Percentiles rank a stretch among this genome's conserved stretches.
phyloP scores from a whole-genome alignment of 2,113 vertebrate species.

The Pedetes capensis region DNA sequence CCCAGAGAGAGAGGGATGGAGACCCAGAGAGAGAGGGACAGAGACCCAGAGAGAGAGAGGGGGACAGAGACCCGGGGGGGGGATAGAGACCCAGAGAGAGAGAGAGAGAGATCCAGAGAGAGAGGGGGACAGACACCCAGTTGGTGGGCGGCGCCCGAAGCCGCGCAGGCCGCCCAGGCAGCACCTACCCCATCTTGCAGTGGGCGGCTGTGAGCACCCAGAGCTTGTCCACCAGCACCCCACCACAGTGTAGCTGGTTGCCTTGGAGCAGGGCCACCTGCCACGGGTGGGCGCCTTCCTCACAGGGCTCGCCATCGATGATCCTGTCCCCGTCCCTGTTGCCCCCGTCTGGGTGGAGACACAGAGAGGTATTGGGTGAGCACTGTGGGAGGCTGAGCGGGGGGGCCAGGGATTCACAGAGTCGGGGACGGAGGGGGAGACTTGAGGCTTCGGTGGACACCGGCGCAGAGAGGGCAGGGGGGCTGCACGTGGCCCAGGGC shows the following conservation, averaged over 20 bases:
- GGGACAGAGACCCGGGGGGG: background rate
- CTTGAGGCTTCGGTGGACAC: no score
- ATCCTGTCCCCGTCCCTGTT: background rate
- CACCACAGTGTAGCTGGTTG: constrained; percentile 64
- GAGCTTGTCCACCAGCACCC: constrained; percentile 24
- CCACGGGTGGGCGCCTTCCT: constrained; percentile 52
- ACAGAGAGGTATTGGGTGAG: background rate
- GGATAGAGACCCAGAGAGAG: background rate
- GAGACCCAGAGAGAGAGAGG: no score
- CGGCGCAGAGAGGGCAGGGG: no score
- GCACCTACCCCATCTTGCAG: constrained; percentile 66
- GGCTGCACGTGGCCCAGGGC: no score
- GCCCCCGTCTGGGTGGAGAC: background rate
- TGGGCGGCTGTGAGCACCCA: constrained; percentile 78
- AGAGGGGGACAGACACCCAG: no score
- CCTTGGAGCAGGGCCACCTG: constrained; percentile 71
- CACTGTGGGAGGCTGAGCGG: background rate
- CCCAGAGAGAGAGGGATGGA: fast-evolving
- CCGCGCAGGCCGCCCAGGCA: no score
- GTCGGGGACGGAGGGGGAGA: background rate
- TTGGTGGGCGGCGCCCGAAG: background rate
- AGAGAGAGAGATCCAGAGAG: background rate
- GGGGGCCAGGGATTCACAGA: background rate
- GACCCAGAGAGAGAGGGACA: background rate
- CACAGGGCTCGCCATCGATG: constrained; percentile 6